Evolutionary conservation across 2,797 vertebrate species (phyloP).

Genomic region (Capromys pilorides): DNA sequence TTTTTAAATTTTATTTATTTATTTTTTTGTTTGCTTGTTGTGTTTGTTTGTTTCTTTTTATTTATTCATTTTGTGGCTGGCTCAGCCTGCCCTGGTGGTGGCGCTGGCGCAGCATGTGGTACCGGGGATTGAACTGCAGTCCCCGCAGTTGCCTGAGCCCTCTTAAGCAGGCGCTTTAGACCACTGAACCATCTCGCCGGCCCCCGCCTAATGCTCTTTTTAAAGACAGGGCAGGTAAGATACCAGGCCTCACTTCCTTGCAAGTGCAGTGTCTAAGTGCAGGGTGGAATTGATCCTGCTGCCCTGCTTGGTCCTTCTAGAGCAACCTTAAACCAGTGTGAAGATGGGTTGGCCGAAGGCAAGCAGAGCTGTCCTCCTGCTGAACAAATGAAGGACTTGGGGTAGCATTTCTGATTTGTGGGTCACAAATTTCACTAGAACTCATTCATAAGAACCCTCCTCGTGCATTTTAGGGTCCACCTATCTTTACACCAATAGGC

Average conservation of each 20-base stretch:
- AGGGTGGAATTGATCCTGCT: not conserved
- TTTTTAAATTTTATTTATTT: too few relatives aligned
- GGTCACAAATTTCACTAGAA: not conserved
- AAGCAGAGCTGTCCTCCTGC: not conserved
- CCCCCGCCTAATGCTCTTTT: not conserved
- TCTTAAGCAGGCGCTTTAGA: too few relatives aligned
- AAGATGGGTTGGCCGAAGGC: not conserved
- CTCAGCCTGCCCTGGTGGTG: too few relatives aligned
- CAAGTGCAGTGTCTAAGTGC: not conserved
- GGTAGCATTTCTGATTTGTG: not conserved
- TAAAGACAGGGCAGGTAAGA: not conserved
- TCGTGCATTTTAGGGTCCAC: not conserved
- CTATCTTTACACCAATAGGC: not conserved
- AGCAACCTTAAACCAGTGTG: not conserved
- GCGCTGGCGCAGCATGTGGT: too few relatives aligned
- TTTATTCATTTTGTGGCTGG: too few relatives aligned
- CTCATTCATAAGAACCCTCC: not conserved
- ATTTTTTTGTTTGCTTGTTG: too few relatives aligned
- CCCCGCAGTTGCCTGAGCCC: too few relatives aligned
- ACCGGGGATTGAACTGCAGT: too few relatives aligned
- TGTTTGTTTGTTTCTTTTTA: too few relatives aligned
- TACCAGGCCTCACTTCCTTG: not conserved
- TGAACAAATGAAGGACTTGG: not conserved
- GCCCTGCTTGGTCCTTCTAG: slow-evolving; percentile 21
- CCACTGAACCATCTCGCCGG: too few relatives aligned